phyloP scores from a whole-genome alignment of 2,888 invertebrate species.

The Torymus auratus region DNA sequence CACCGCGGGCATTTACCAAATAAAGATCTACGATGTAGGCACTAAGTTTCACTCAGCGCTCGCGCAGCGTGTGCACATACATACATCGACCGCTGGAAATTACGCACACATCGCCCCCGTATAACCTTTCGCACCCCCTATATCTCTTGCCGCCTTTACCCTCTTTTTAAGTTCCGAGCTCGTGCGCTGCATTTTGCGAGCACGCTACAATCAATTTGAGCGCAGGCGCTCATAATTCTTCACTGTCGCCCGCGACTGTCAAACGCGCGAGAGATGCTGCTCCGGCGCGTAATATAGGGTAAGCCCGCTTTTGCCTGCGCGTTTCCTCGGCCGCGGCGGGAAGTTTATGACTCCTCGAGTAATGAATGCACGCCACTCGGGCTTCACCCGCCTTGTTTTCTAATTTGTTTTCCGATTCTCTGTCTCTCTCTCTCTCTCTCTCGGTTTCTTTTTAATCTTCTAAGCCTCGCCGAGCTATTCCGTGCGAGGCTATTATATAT shows the following conservation, averaged over 20 bases:
- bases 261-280: constrained; percentile 29
- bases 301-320: background rate
- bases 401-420: background rate
- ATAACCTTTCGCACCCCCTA: background rate
- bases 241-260: constrained; percentile 39
- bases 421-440: background rate
- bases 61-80: background rate
- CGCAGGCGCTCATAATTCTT: constrained; percentile 32
- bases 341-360: constrained; percentile 26
- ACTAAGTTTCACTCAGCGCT: constrained; percentile 63
- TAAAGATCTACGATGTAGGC: constrained; percentile 64
- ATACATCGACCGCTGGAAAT: constrained; percentile 51
- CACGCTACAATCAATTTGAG: constrained; percentile 30
- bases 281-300: background rate
- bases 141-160: background rate
- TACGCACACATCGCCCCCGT: constrained; percentile 44
- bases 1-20: constrained; percentile 61
- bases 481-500: too few species aligned
- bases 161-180: background rate
- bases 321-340: background rate
- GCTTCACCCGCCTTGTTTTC: background rate
- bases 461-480: background rate
- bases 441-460: constrained; percentile 6
- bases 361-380: constrained; percentile 25
- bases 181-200: too few species aligned